These are phyloP conservation scores for Orthosia cruda DNA, from an alignment of 2,888 invertebrate genomes.

Conservation along the genomic window DNA sequence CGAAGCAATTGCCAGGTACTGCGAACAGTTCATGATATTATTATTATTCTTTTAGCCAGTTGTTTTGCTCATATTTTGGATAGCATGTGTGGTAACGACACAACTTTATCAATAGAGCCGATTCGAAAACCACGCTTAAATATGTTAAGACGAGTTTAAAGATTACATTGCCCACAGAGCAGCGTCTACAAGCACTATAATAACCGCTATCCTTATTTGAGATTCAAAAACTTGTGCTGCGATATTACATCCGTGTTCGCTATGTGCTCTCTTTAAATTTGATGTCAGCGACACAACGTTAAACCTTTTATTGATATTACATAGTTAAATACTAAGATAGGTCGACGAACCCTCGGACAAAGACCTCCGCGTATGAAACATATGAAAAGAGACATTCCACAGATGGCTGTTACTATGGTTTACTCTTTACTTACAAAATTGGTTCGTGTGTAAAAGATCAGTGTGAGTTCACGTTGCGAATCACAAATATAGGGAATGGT, in stretches of 20 bases:
- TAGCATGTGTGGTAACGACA: slow-evolving; percentile 28
- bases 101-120: slow-evolving; percentile 52
- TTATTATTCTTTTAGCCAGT: slow-evolving; percentile 11
- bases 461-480: slow-evolving; percentile 71
- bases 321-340: slow-evolving; percentile 32
- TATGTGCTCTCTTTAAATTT: slow-evolving; percentile 23
- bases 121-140: slow-evolving; percentile 49
- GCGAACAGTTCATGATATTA: background rate
- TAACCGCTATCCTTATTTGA: slow-evolving; percentile 48
- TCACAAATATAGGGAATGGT: slow-evolving; percentile 78
- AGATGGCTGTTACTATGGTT: slow-evolving; percentile 4
- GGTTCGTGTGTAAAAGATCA: slow-evolving; percentile 78
- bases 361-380: slow-evolving; percentile 35
- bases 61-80: slow-evolving; percentile 37
- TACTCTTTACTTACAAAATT: slow-evolving; percentile 72
- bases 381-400: slow-evolving; percentile 5
- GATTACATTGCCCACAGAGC: slow-evolving; percentile 48
- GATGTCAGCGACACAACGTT: slow-evolving; percentile 21
- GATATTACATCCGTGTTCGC: slow-evolving; percentile 27
- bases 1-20: background rate
- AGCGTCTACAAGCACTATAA: slow-evolving; percentile 22
- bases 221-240: slow-evolving; percentile 47
- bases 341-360: slow-evolving; percentile 42
- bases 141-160: slow-evolving; percentile 53
- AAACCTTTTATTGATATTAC: slow-evolving; percentile 37